phyloP scores from a whole-genome alignment of 2,113 vertebrate genomes.

The Callipepla squamata region DNA sequence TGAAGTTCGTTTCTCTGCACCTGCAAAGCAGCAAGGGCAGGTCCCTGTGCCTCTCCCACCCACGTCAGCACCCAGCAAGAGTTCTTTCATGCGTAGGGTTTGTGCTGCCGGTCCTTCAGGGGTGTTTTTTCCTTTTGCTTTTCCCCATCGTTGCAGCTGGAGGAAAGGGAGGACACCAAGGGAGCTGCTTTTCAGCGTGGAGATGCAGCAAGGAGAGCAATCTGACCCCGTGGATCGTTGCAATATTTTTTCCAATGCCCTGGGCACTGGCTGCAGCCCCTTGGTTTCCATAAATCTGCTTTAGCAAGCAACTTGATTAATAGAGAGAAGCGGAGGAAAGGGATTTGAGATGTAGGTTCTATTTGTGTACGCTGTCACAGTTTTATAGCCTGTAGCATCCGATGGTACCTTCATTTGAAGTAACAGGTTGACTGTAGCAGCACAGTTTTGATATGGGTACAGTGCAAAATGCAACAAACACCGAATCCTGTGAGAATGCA shows the following conservation, averaged over 20 bases:
- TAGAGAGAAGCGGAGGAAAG: not conserved
- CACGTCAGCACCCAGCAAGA: not conserved
- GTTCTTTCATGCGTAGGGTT: not conserved
- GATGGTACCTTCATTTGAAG: not conserved
- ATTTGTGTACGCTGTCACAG: fast-evolving
- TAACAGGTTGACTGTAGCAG: not conserved
- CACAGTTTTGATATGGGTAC: not conserved
- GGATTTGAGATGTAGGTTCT: not conserved
- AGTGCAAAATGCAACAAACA: not conserved
- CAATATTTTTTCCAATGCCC: not conserved
- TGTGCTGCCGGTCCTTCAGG: not conserved
- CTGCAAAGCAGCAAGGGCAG: not conserved
- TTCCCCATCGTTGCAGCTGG: not conserved
- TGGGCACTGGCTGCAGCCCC: not conserved
- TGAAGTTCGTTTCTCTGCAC: not conserved
- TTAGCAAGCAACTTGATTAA: not conserved
- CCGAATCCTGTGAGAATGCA: not conserved
- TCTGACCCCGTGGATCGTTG: not conserved
- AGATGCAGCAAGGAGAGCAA: not conserved
- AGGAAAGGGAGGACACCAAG: fast-evolving
- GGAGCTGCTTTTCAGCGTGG: not conserved
- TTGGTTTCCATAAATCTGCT: not conserved
- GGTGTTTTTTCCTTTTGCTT: not conserved
- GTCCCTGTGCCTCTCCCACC: not conserved
- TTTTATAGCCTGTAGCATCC: not conserved